Evolutionary conservation across 2,797 vertebrate genomes (phyloP).

Genomic region (Parotocinclus haroldoi): DNA sequence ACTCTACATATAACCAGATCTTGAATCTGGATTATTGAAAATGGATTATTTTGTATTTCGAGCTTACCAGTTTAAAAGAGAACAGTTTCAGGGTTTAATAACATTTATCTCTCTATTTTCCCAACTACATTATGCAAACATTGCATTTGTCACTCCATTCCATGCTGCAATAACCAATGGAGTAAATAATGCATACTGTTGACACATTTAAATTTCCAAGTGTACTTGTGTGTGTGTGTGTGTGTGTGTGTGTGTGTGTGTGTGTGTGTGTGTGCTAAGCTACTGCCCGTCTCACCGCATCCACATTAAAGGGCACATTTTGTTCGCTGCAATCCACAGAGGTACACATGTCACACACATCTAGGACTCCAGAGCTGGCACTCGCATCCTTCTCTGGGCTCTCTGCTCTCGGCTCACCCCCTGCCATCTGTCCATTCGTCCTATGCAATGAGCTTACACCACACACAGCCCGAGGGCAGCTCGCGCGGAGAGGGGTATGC

Average conservation of each 20-base stretch:
- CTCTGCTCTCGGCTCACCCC: constrained; percentile 35
- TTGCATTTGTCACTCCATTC: constrained; percentile 11
- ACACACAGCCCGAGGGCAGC: constrained; percentile 50
- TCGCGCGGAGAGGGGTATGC: constrained; percentile 10
- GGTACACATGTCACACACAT: constrained; percentile 50
- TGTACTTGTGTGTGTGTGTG: constrained; percentile 2
- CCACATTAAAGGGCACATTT: constrained; percentile 48
- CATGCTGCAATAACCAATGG: background rate
- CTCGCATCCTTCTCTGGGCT: constrained; percentile 25
- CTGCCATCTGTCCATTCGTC: constrained; percentile 53
- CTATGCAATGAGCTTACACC: constrained; percentile 39
- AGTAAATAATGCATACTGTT: constrained; percentile 26
- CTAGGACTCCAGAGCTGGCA: constrained; percentile 44
- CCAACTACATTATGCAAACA: constrained; percentile 16
- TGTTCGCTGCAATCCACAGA: constrained; percentile 47
- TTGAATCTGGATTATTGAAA: too few species aligned
- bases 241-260: constrained; percentile 26
- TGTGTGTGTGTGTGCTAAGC: constrained; percentile 4
- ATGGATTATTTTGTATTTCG: too few species aligned
- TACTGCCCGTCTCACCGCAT: constrained; percentile 25
- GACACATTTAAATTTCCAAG: constrained; percentile 32
- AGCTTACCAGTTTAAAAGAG: background rate
- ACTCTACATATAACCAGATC: too few species aligned
- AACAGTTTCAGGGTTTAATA: background rate
- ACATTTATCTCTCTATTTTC: background rate